phyloP scores from a whole-genome alignment of 2,888 invertebrate species.

The Orthosia incerta region DNA sequence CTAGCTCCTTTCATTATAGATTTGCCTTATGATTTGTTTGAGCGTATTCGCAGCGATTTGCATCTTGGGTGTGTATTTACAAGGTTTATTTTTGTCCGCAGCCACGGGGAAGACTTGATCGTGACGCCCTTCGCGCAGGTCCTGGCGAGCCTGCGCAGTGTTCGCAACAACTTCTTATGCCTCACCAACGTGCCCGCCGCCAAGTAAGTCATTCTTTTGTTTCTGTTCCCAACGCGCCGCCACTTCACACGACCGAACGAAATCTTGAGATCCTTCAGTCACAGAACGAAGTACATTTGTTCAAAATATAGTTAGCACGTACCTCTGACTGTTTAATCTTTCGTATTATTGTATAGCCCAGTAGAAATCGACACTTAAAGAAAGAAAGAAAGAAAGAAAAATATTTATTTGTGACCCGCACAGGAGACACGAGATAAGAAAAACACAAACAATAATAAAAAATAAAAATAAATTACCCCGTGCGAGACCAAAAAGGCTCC shows the following conservation, averaged over 20 bases:
- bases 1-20: constrained; percentile 58
- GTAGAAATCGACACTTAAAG: too few species aligned
- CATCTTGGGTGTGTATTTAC: constrained; percentile 47
- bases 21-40: constrained; percentile 57
- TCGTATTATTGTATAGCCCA: not conserved
- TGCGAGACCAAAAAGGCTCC: too few species aligned
- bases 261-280: constrained; percentile 10
- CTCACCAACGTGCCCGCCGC: constrained; percentile 98
- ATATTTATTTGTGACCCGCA: too few species aligned
- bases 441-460: too few species aligned
- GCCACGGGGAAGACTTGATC: constrained; percentile 99
- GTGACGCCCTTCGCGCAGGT: constrained; percentile 99
- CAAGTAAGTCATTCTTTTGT: constrained; percentile 93
- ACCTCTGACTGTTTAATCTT: not conserved
- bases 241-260: constrained; percentile 46
- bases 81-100: constrained; percentile 81
- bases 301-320: not conserved
- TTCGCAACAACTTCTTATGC: constrained; percentile 99
- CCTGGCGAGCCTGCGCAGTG: constrained; percentile 99
- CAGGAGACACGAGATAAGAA: too few species aligned
- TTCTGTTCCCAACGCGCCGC: constrained; percentile 51
- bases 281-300: constrained; percentile 29
- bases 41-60: constrained; percentile 33
- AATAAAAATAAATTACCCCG: too few species aligned
- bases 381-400: too few species aligned